phyloP scores from a whole-genome alignment of 2,888 invertebrate genomes.

The Cotesia congregata region DNA sequence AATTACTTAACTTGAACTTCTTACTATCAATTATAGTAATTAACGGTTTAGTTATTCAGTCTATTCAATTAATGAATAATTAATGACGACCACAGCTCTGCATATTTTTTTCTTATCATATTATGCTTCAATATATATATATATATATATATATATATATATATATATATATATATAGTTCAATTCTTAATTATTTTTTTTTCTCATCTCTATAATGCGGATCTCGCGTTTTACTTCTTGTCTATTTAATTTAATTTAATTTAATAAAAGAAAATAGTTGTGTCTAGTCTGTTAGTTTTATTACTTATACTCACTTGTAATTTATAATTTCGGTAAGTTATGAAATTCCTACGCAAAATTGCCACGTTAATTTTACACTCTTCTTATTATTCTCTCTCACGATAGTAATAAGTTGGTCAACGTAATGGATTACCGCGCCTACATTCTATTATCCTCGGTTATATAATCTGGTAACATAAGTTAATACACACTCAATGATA shows the following conservation, averaged over 20 bases:
- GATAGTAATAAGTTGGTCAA: conserved; percentile 43
- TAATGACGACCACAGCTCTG: conserved; percentile 11
- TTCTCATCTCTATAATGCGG: background rate
- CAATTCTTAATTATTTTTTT: background rate
- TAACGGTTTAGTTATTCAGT: conserved; percentile 1
- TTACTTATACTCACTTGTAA: background rate
- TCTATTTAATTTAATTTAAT: background rate
- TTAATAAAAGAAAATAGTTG: background rate
- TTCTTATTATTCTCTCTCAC: conserved; percentile 30
- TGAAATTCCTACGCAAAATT: conserved; percentile 17
- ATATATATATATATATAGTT: background rate
- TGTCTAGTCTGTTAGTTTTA: background rate
- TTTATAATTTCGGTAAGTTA: background rate
- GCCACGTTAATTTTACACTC: conserved; percentile 3
- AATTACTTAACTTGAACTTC: conserved; percentile 38
- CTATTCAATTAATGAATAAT: conserved; percentile 18
- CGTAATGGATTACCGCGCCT: conserved; percentile 56
- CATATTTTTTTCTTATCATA: conserved; percentile 1
- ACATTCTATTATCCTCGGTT: conserved; percentile 57
- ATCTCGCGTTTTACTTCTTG: background rate
- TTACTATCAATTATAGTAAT: conserved; percentile 40
- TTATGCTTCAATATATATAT: background rate
- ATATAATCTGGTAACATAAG: conserved; percentile 49
- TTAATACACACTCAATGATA: background rate
- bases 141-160: too few relatives aligned